phyloP scores from a whole-genome alignment of 1,140 invertebrate genomes.

The Cecropterus lyciades region DNA sequence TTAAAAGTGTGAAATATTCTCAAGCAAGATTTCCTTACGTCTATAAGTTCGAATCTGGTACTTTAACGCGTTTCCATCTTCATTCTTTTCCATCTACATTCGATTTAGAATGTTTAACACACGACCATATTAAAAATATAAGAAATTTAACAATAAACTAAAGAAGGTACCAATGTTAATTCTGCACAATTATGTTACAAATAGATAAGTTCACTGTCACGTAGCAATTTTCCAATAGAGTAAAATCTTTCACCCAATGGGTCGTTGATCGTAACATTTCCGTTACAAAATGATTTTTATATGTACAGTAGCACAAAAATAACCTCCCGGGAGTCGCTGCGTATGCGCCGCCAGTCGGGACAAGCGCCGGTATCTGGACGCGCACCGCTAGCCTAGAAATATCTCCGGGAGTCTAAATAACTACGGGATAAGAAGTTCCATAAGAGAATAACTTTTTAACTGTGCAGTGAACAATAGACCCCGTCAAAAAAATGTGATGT shows the following conservation, averaged over 20 bases:
- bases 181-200: not conserved
- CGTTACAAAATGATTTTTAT: constrained; percentile 77
- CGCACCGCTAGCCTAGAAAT: constrained; percentile 53
- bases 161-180: no score
- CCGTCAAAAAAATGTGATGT: constrained; percentile 7
- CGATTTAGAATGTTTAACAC: not conserved
- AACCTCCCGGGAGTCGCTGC: constrained; percentile 74
- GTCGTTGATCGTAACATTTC: constrained; percentile 82
- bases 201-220: constrained; percentile 4
- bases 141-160: no score
- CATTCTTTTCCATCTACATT: no score
- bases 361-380: constrained; percentile 57
- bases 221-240: constrained; percentile 1
- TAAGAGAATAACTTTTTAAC: constrained; percentile 6
- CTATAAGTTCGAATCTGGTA: no score
- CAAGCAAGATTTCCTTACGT: no score
- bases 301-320: constrained; percentile 79
- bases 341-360: constrained; percentile 66
- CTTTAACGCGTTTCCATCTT: no score
- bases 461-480: not conserved
- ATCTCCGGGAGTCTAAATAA: no score
- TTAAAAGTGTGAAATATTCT: no score
- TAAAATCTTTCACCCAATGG: constrained; percentile 40
- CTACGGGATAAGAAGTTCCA: constrained; percentile 2
- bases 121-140: no score